These are phyloP conservation scores for Apis cerana DNA, from an alignment of 1,140 invertebrate genomes.

Conservation along the genomic window DNA sequence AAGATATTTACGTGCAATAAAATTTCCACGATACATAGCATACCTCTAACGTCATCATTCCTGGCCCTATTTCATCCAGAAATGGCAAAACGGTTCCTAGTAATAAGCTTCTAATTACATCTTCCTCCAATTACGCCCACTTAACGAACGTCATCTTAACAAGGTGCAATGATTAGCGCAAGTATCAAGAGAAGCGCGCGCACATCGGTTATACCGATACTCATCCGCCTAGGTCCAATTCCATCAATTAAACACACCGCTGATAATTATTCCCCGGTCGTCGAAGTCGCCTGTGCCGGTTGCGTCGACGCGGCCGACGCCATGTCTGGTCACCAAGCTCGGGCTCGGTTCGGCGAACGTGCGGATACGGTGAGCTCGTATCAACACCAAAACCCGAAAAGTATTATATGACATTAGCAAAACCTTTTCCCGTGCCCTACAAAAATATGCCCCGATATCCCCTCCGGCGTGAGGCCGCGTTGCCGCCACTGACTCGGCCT, in stretches of 20 bases:
- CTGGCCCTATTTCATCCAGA: background rate
- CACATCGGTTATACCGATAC: conserved; percentile 37
- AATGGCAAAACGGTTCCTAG: conserved; percentile 33
- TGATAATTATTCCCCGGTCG: conserved; percentile 65
- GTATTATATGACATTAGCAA: conserved; percentile 56
- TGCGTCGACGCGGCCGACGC: conserved; percentile 2
- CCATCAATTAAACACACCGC: conserved; percentile 68
- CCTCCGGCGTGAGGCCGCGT: background rate
- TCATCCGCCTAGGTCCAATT: conserved; percentile 61
- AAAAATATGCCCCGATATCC: conserved; percentile 52
- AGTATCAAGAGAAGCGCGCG: conserved; percentile 31
- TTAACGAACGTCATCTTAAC: conserved; percentile 65
- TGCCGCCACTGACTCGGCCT: conserved; percentile 43
- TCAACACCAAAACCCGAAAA: background rate
- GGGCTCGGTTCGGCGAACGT: background rate
- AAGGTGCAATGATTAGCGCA: conserved; percentile 67
- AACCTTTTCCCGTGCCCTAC: conserved; percentile 48
- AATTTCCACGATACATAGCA: too few relatives aligned
- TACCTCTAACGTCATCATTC: background rate
- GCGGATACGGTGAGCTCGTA: background rate
- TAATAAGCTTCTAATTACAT: conserved; percentile 73
- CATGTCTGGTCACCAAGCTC: background rate
- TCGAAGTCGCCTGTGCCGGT: conserved; percentile 33
- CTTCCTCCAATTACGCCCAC: conserved; percentile 72
- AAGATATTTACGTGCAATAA: too few relatives aligned